These are phyloP conservation scores for Mastacembelus armatus DNA, from an alignment of 2,797 vertebrate species.

Conservation along the genomic window DNA sequence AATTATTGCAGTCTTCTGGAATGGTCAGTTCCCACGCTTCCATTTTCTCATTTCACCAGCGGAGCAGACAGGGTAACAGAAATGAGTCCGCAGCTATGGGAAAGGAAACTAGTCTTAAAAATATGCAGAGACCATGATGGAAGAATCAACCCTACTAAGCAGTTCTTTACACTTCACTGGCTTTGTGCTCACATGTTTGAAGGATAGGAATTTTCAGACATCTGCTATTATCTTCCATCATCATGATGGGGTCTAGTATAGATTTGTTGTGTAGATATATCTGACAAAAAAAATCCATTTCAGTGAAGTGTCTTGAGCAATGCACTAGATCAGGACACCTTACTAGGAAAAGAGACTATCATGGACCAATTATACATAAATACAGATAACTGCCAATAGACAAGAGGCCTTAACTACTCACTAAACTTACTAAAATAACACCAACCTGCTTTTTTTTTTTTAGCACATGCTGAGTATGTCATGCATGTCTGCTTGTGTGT, in stretches of 20 bases:
- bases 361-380: conserved; percentile 55
- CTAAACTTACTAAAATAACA: no score
- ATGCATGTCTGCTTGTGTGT: neutral
- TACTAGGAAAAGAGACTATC: conserved; percentile 10
- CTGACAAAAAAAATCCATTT: conserved; percentile 20
- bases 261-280: neutral
- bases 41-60: conserved; percentile 41
- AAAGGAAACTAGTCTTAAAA: conserved; percentile 20
- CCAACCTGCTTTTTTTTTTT: no score
- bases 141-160: conserved; percentile 3
- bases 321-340: conserved; percentile 17
- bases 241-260: neutral
- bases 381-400: conserved; percentile 43
- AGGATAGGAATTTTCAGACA: neutral
- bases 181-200: neutral
- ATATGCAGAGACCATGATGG: conserved; percentile 1
- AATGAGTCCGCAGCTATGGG: conserved; percentile 26
- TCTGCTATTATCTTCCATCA: neutral
- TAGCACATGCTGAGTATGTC: neutral
- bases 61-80: conserved; percentile 34
- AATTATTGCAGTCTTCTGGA: conserved; percentile 47
- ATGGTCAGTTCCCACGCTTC: conserved; percentile 41
- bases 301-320: conserved; percentile 24
- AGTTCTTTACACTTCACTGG: conserved; percentile 4
- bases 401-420: conserved; percentile 28